Conservation (phyloP, 2,797 vertebrate species). For the Poecilia gillii region DNA sequence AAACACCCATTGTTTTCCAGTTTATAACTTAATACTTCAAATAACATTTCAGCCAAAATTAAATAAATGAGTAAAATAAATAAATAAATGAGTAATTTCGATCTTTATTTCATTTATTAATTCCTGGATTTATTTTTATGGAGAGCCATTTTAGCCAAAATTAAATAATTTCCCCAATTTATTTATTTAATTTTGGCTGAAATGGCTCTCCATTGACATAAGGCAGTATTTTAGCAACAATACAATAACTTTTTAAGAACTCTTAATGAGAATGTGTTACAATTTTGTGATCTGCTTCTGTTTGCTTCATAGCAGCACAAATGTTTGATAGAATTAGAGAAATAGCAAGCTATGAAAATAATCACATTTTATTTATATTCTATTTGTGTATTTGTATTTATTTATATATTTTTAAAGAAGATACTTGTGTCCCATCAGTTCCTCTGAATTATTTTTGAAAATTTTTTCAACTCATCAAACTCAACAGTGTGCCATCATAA, state of each 20-base stretch:
- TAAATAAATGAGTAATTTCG: not conserved
- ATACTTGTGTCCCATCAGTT: not conserved
- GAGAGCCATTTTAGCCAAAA: too few species aligned
- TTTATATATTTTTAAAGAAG: not conserved
- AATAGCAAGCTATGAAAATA: not conserved
- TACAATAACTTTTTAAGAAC: not conserved
- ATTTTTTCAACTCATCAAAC: not conserved
- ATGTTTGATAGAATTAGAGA: not conserved
- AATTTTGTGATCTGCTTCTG: not conserved
- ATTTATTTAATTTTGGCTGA: not conserved
- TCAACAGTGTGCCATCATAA: not conserved
- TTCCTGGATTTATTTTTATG: too few species aligned
- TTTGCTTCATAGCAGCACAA: not conserved
- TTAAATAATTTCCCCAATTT: not conserved
- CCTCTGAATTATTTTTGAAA: not conserved
- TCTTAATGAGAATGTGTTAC: not conserved
- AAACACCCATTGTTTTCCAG: not conserved
- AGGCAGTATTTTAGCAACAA: not conserved
- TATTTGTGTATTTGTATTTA: not conserved
- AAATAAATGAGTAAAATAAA: not conserved
- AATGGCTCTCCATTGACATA: too few species aligned
- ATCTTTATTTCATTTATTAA: too few species aligned
- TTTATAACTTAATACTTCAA: not conserved
- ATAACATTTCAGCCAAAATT: not conserved
- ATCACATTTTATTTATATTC: not conserved